phyloP scores from a whole-genome alignment of 2,888 invertebrate species.

The Melitaea athalia region DNA sequence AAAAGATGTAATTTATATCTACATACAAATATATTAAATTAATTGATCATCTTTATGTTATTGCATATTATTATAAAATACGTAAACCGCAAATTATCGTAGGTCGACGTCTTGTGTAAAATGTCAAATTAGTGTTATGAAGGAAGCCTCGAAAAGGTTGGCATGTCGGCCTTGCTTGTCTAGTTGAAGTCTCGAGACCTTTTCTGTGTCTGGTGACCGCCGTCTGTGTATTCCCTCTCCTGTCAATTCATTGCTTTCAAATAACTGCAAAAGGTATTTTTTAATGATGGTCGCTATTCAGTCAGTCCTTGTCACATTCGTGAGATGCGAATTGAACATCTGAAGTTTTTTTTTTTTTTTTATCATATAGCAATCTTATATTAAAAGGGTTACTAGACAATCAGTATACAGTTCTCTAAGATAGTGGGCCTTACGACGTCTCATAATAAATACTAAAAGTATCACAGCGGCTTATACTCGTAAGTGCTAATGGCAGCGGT shows the following conservation, averaged over 20 bases:
- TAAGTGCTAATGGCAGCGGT: too few relatives aligned
- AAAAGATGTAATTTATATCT: background rate
- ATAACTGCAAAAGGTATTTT: too few relatives aligned
- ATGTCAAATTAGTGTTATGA: constrained; percentile 6
- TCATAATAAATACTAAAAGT: too few relatives aligned
- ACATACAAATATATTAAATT: background rate
- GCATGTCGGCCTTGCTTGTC: background rate
- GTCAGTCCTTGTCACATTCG: too few relatives aligned
- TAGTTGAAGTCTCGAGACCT: background rate
- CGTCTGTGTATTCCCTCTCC: background rate
- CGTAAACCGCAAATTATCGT: background rate
- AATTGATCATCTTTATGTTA: constrained; percentile 6
- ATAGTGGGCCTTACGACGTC: too few relatives aligned
- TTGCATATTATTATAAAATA: constrained; percentile 1
- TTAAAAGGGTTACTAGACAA: too few relatives aligned
- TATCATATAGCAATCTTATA: too few relatives aligned
- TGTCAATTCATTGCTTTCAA: background rate
- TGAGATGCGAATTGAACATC: too few relatives aligned
- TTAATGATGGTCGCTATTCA: too few relatives aligned
- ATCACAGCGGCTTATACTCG: too few relatives aligned
- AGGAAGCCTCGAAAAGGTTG: background rate
- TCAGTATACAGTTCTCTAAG: too few relatives aligned
- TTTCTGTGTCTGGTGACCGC: background rate
- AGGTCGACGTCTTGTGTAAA: background rate
- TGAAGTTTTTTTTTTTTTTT: too few relatives aligned